Evolutionary conservation across 2,797 vertebrate species (phyloP), one percentile per base, ranked within the genome.

Genomic region (Apodemus agrarius): DNA sequence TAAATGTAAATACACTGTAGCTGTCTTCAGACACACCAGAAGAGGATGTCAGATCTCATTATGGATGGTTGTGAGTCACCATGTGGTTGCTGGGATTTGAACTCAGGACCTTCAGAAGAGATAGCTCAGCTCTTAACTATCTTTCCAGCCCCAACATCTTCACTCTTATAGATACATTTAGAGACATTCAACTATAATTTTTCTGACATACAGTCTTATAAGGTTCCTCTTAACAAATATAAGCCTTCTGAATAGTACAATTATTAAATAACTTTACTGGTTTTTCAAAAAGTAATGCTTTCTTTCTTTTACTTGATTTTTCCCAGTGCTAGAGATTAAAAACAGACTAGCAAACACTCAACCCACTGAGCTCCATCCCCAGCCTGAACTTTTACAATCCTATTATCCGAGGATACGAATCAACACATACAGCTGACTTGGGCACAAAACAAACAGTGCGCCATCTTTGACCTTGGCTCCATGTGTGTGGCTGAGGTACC

Each of bases 401-500:
- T 92, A 83, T 13, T 75, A 88, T 57, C 76, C 69, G 16, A 89
- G 34, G 10, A 78, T 87, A 52, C 78, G 40, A 94, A 95, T 93
- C 76, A 96, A 96, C 3, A 94, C 14, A 37, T 52, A 59, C 17
- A 84, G 31, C 31, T 29, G n/a, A 52, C 63, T 72, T 92, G 72
- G 69, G 24, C 72, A 85, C 81, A 96, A 93, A 90, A 8, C 61
- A 93, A 90, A 6, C 61, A 89, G 69, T 12, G 57, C 4, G 24
- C 29, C 40, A 96, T 40, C 8, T 86, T 88, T 81, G 90, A 57
- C 82, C 88, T 83, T 43, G 59, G 76, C 12, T 75, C 43, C 21
- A 34, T 86, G 6, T 72, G 78, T 61, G 16, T 2, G 59, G 9
- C 81, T 89, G 67, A 74, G 96, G 94, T 99, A 99, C 99, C 99